phyloP scores from a whole-genome alignment of 2,888 invertebrate species.

The Hydriomena furcata region DNA sequence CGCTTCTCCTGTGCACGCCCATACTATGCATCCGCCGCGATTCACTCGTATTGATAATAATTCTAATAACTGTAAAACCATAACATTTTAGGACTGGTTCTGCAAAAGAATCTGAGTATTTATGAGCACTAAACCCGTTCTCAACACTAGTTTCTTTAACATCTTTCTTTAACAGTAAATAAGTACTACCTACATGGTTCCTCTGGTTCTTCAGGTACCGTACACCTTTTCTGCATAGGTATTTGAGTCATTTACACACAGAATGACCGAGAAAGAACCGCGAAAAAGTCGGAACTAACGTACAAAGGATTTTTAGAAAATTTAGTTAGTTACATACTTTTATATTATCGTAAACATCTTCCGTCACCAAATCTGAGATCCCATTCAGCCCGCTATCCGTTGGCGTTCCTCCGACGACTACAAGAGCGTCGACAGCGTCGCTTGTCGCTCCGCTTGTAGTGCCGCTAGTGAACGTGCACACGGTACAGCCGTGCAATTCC shows the following conservation, averaged over 20 bases:
- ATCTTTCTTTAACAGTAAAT: too few species aligned
- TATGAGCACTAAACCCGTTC: too few species aligned
- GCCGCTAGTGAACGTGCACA: slow-evolving; percentile 46
- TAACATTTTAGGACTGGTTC: too few species aligned
- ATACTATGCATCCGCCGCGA: slow-evolving; percentile 60
- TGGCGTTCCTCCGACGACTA: slow-evolving; percentile 63
- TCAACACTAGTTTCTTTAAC: neutral
- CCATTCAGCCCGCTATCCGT: slow-evolving; percentile 52
- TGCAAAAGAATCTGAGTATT: neutral
- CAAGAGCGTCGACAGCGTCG: slow-evolving; percentile 59
- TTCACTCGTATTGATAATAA: slow-evolving; percentile 50
- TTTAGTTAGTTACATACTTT: slow-evolving; percentile 51
- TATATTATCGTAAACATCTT: slow-evolving; percentile 68
- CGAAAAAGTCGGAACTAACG: too few species aligned
- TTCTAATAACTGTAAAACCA: slow-evolving; percentile 65
- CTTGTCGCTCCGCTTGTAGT: too few species aligned
- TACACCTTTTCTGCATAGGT: too few species aligned
- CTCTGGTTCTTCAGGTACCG: too few species aligned
- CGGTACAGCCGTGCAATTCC: slow-evolving; percentile 57
- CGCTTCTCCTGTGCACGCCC: slow-evolving; percentile 68
- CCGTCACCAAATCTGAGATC: slow-evolving; percentile 56
- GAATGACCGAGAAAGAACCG: too few species aligned
- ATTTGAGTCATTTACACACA: too few species aligned
- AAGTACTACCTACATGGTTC: too few species aligned
- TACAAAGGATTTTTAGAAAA: too few species aligned